Base-by-base conservation (phyloP, 2,888 invertebrate species). In the Drosophila robusta region DNA sequence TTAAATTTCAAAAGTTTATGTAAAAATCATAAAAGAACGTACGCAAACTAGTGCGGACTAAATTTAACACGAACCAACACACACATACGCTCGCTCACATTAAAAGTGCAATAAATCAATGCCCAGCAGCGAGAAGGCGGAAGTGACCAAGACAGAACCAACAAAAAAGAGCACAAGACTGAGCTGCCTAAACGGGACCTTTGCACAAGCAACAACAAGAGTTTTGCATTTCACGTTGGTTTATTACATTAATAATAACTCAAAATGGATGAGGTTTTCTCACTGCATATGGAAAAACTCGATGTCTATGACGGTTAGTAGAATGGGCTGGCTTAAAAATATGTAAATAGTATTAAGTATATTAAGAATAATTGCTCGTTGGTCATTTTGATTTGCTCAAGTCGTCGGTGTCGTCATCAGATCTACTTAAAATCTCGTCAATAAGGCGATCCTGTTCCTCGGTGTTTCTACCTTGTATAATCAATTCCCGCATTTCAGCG, bases 201-300 rank as follows among this genome's bases (percentile, higher is more conserved):
- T 38, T 61, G n/a, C 38, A 22, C 36, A 57, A 36, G 4, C 18
- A 60, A 54, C n/a, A 51, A 58, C 12, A 42, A 26, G 8, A 46
- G 41, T 12, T 58, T 51, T 54, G 29, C 12, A 44, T 36, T 34
- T 66, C 60, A 22, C 18, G 36, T 72, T 51, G 7, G 36, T 67
- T 63, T 63, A 62, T 71, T 61, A 47, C 45, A 65, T 16, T 45
- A 8, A 26, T 9, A 69, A 64, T 34, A 42, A 66, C 26, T 32
- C 18, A 89, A 86, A 70, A 92, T 92, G 91, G 91, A 91, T 75
- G 92, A 92, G 70, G 92, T 91, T 55, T 91, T 92, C 65, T 89
- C 91, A 60, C 75, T 91, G 56, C 91, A 91, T 80, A 90, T 90
- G 78, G 92, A 91, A 69, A 91, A 91, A 70, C 84, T 91, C 32